Percentiles rank a stretch among this genome's conserved stretches.
These are phyloP conservation scores for Drosophila helvetica DNA, from an alignment of 2,888 invertebrate species.

Conservation along the genomic window DNA sequence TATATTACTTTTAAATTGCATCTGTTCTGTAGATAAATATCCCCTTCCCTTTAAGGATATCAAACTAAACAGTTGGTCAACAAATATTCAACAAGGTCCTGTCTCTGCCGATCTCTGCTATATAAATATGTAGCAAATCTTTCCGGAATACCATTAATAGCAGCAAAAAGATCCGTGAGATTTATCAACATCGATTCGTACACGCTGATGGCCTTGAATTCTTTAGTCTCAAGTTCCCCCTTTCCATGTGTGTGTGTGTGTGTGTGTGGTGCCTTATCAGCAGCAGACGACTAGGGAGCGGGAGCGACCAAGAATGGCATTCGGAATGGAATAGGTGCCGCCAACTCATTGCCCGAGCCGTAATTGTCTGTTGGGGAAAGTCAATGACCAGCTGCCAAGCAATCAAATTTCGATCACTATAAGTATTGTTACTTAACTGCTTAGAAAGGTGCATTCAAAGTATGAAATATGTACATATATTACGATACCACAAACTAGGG, in stretches of 20 bases:
- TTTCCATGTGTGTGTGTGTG: background rate
- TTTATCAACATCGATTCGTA: constrained; percentile 8
- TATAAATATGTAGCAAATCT: no score
- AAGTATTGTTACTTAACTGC: background rate
- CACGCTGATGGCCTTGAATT: constrained; percentile 19
- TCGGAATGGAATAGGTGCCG: background rate
- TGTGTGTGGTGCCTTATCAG: background rate
- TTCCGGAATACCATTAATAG: constrained; percentile 4
- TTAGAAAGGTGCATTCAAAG: background rate
- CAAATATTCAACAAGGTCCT: no score
- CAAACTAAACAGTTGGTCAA: no score
- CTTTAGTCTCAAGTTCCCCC: constrained; percentile 1
- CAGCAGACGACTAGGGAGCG: background rate
- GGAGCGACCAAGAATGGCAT: background rate
- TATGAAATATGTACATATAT: background rate
- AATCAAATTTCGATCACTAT: background rate
- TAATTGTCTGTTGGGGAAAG: background rate
- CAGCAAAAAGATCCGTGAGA: background rate
- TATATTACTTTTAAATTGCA: no score
- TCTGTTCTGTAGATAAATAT: no score
- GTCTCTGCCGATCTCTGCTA: no score
- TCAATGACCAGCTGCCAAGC: background rate
- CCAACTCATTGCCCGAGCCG: background rate
- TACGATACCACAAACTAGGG: background rate
- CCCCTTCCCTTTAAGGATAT: no score